Conservation (phyloP, 2,113 vertebrate species). For the Microtus montanus region DNA sequence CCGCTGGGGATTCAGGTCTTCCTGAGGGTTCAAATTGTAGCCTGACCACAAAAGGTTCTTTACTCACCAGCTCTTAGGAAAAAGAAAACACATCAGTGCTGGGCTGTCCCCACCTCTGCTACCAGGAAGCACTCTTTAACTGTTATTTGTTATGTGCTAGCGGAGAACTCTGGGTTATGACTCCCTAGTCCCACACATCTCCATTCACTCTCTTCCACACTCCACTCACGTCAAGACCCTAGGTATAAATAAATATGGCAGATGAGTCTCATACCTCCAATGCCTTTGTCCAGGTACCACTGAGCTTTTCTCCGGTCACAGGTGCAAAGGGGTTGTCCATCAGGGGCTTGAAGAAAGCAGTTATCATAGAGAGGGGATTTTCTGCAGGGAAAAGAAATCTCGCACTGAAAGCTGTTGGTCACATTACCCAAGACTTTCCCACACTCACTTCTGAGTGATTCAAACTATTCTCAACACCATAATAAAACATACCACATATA, state of each 20-base stretch:
- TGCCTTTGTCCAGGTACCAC: constrained; percentile 98
- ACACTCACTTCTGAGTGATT: neutral
- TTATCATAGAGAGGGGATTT: constrained; percentile 99
- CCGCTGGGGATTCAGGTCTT: constrained; percentile 95
- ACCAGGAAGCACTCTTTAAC: neutral
- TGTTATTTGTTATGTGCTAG: neutral
- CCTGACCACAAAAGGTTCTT: constrained; percentile 94
- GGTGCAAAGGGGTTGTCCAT: constrained; percentile 96
- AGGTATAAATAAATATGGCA: neutral
- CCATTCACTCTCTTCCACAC: neutral
- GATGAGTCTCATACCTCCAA: constrained; percentile 90
- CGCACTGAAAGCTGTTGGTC: constrained; percentile 8
- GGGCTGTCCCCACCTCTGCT: neutral
- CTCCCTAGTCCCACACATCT: neutral
- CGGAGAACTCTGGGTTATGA: neutral
- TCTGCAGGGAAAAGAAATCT: constrained; percentile 81
- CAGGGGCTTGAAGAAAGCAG: constrained; percentile 97
- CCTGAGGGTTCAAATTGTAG: constrained; percentile 97
- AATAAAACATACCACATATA: neutral
- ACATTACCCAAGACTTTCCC: neutral
- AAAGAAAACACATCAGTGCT: constrained; percentile 10
- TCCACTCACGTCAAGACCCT: neutral
- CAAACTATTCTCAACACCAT: constrained; percentile 7
- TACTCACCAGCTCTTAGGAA: constrained; percentile 91
- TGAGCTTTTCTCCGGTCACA: constrained; percentile 99